phyloP scores from a whole-genome alignment of 2,113 vertebrate genomes.

The Brienomyrus longianalis region DNA sequence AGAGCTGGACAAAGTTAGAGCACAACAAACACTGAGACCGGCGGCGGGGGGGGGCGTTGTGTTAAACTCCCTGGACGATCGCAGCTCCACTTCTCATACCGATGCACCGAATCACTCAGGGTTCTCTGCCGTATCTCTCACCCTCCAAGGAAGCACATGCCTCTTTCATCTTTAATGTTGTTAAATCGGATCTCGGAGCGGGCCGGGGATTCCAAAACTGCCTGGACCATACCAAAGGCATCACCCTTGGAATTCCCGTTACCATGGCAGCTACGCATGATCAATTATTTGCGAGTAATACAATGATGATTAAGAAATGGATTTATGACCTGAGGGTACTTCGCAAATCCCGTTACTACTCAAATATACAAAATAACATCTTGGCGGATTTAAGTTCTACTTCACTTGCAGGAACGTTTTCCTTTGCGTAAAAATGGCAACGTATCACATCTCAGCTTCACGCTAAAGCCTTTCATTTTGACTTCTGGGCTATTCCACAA shows the following conservation, averaged over 20 bases:
- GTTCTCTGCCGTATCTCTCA: background rate
- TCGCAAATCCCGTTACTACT: slow-evolving; percentile 16
- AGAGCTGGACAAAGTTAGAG: background rate
- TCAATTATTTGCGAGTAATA: slow-evolving; percentile 23
- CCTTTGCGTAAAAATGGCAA: background rate
- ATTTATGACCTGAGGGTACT: slow-evolving; percentile 16
- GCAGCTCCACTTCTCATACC: background rate
- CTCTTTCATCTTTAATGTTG: slow-evolving; percentile 21
- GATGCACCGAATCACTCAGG: background rate
- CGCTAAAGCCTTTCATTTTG: slow-evolving; percentile 1
- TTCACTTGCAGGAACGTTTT: background rate
- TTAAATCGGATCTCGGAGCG: background rate
- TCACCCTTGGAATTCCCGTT: slow-evolving; percentile 17
- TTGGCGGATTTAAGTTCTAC: background rate
- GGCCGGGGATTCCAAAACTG: background rate
- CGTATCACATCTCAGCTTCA: background rate
- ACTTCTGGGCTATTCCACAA: background rate
- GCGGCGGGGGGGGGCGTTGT: background rate
- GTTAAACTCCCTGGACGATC: background rate
- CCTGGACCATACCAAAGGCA: slow-evolving; percentile 1
- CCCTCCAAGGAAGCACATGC: background rate
- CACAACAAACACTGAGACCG: background rate
- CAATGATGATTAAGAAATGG: slow-evolving; percentile 22
- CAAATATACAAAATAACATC: slow-evolving; percentile 8
- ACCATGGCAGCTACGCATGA: slow-evolving; percentile 24